phyloP scores from a whole-genome alignment of 2,797 vertebrate genomes.

The Leptatherina wallacei region DNA sequence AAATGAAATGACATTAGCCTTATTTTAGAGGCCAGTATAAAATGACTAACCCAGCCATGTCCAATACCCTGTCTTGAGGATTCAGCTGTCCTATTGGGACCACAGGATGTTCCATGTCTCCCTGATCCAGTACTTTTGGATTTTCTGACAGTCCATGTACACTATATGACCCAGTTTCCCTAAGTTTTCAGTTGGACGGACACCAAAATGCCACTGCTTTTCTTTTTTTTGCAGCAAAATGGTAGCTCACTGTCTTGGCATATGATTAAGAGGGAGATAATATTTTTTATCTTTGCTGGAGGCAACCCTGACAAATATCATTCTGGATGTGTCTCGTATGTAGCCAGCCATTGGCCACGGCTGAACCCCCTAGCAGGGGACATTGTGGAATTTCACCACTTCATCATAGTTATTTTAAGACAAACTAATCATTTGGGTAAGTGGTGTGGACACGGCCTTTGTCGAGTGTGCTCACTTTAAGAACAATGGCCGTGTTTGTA shows the following conservation, averaged over 20 bases:
- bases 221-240: constrained; percentile 28
- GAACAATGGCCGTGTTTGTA: not conserved
- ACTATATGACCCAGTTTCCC: constrained; percentile 59
- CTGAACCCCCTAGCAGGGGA: constrained; percentile 12
- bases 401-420: constrained; percentile 30
- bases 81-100: constrained; percentile 45
- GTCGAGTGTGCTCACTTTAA: not conserved
- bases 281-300: constrained; percentile 39
- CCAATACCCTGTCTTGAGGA: constrained; percentile 35
- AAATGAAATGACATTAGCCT: constrained; percentile 22
- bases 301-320: constrained; percentile 41
- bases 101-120: constrained; percentile 21
- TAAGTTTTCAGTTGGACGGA: constrained; percentile 64
- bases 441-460: not conserved
- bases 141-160: constrained; percentile 47
- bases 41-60: constrained; percentile 21
- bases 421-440: constrained; percentile 22
- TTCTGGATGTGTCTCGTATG: not conserved
- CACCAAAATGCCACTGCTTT: constrained; percentile 52
- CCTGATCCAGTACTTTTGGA: constrained; percentile 36
- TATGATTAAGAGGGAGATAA: constrained; percentile 57
- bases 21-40: constrained; percentile 36
- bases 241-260: constrained; percentile 52
- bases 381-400: constrained; percentile 30
- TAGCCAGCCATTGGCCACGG: not conserved